Evolutionary conservation across 2,888 invertebrate species (phyloP).

Genomic region (Asteroscopus sphinx): DNA sequence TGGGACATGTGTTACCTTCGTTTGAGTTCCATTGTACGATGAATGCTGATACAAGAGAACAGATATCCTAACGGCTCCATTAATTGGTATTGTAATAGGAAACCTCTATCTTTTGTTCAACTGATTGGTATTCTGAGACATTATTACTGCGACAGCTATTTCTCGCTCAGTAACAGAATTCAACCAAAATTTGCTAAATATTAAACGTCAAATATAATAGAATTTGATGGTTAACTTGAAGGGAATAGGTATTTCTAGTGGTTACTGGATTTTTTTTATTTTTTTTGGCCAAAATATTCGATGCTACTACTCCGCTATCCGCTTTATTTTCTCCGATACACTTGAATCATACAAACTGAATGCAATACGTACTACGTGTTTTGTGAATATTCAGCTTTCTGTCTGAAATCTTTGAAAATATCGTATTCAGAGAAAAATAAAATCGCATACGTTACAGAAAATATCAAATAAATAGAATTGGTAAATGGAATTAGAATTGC

Average conservation of each 20-base stretch:
- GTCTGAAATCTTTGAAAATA: slow-evolving; percentile 1
- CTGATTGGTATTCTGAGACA: slow-evolving; percentile 33
- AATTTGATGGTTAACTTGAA: slow-evolving; percentile 15
- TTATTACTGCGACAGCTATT: slow-evolving; percentile 34
- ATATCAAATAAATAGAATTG: slow-evolving; percentile 1
- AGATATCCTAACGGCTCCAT: slow-evolving; percentile 25
- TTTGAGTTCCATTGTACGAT: slow-evolving; percentile 8
- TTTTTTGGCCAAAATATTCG: slow-evolving; percentile 10
- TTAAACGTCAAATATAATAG: slow-evolving; percentile 26
- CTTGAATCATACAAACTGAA: slow-evolving; percentile 13
- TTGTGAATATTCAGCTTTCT: slow-evolving; percentile 13
- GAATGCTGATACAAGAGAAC: slow-evolving; percentile 22
- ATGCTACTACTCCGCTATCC: slow-evolving; percentile 6
- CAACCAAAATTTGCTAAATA: slow-evolving; percentile 17
- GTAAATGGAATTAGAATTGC: slow-evolving; percentile 13
- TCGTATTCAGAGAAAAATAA: slow-evolving; percentile 1
- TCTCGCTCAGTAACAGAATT: slow-evolving; percentile 14
- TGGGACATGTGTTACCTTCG: slow-evolving; percentile 12
- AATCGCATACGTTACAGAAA: slow-evolving; percentile 1
- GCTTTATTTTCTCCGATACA: slow-evolving; percentile 12
- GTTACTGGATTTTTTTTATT: slow-evolving; percentile 10
- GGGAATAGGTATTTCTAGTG: slow-evolving; percentile 7
- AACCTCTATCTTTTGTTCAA: slow-evolving; percentile 40
- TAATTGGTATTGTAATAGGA: slow-evolving; percentile 42
- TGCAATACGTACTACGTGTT: neutral